Evolutionary conservation across 2,888 invertebrate species (phyloP), one percentile per base, ranked within the genome.

Genomic region (Empis livida): DNA sequence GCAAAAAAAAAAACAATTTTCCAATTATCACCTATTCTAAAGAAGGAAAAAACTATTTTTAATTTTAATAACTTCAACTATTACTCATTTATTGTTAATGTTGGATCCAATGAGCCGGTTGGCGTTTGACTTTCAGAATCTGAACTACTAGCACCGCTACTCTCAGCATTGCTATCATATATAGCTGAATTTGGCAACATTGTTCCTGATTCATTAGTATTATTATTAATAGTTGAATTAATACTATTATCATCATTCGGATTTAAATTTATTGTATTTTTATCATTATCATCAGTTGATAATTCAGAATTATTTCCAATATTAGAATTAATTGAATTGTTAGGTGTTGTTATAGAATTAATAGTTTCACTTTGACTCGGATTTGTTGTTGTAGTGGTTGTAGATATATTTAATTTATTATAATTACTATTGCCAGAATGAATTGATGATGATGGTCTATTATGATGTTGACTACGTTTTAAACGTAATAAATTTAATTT

Each of bases 401-500:
- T 15, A 10, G 10, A 14, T 5, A 13, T n/a, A n/a, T 32, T 38
- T 16, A 15, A 38, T 15, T 16, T 27, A 27, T 27, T 27, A 8
- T 9, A 8, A 27, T 8, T 27, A 27, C 45, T 51, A 13, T n/a
- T n/a, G n/a, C 45, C 51, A 42, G 44, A 35, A 11, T 23, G 30
- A 9, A 10, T 1, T 14, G 41, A n/a, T 13, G 20, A 20, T 8
- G 43, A 16, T 13, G 4, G n/a, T 15, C 39, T 31, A 5, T 27
- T 14, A n/a, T 41, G 41, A 17, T 39, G 59, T 58, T 23, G 57
- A 16, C 55, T 60, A 31, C 64, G 63, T 52, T 62, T 63, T 23
- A 68, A 54, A 8, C 68, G 63, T 49, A 68, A 45, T 47, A 68
- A 57, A 70, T 91, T 90, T 43, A 91, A 67, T 62, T 89, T 88